These are phyloP conservation scores for Cettia cetti DNA, from an alignment of 2,113 vertebrate genomes.

Conservation along the genomic window DNA sequence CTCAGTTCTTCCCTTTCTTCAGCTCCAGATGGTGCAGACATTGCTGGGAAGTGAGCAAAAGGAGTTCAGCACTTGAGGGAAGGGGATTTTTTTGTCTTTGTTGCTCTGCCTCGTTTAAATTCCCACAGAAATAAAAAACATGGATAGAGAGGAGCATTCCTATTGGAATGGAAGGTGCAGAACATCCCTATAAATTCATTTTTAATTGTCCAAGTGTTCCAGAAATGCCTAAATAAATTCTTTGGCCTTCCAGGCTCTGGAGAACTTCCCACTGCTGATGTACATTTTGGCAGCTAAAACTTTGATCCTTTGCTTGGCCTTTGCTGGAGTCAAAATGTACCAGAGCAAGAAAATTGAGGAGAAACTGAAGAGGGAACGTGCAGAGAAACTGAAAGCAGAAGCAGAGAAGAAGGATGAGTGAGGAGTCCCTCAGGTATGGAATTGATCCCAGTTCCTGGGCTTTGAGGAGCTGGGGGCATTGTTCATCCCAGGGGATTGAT, in stretches of 20 bases:
- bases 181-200: background rate
- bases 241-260: slow-evolving; percentile 77
- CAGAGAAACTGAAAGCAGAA: slow-evolving; percentile 48
- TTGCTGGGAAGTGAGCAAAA: background rate
- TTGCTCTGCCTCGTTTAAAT: background rate
- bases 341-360: slow-evolving; percentile 81
- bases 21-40: background rate
- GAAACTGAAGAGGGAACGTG: slow-evolving; percentile 71
- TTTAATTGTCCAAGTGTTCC: background rate
- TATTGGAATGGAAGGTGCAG: background rate
- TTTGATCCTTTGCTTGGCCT: slow-evolving; percentile 86
- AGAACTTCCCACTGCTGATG: slow-evolving; percentile 88
- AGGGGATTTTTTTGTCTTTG: background rate
- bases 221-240: background rate
- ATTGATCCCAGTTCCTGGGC: background rate
- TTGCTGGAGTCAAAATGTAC: slow-evolving; percentile 90
- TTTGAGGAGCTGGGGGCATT: background rate
- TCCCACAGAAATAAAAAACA: background rate
- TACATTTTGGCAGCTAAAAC: slow-evolving; percentile 96
- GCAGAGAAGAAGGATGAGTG: slow-evolving; percentile 80
- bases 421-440: slow-evolving; percentile 35
- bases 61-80: background rate
- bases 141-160: background rate
- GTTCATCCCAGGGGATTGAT: background rate
- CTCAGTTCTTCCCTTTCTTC: background rate